Conservation (phyloP, 2,113 vertebrate genomes). For the Climacteris rufus region DNA sequence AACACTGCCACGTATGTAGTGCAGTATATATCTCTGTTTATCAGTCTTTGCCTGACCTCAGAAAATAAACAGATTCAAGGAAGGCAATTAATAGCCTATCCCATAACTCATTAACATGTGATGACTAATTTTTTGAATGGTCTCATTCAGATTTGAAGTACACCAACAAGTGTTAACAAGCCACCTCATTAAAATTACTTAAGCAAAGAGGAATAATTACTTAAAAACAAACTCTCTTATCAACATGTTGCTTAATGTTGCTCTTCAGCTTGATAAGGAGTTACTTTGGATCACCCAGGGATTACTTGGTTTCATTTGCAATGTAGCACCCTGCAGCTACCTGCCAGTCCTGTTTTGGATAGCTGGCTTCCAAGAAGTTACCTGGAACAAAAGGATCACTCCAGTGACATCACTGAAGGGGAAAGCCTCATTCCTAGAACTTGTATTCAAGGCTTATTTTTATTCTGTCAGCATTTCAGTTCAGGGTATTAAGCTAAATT, state of each 20-base stretch:
- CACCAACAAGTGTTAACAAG: slow-evolving; percentile 1
- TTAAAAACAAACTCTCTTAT: background rate
- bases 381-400: background rate
- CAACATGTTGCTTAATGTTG: background rate
- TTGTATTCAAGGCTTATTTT: background rate
- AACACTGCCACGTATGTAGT: background rate
- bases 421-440: background rate
- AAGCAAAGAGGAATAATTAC: background rate
- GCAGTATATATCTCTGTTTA: background rate
- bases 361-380: background rate
- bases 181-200: background rate
- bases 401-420: background rate
- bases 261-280: background rate
- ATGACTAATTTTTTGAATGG: slow-evolving; percentile 16
- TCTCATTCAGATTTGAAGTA: background rate
- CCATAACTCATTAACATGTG: background rate
- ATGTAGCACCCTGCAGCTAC: background rate
- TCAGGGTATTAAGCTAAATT: background rate
- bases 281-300: background rate
- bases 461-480: background rate
- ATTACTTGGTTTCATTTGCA: background rate
- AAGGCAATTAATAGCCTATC: slow-evolving; percentile 4
- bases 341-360: background rate
- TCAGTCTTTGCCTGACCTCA: background rate
- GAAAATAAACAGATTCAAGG: background rate